Evolutionary conservation across 2,888 invertebrate species (phyloP).

Genomic region (Athrips mouffetella): DNA sequence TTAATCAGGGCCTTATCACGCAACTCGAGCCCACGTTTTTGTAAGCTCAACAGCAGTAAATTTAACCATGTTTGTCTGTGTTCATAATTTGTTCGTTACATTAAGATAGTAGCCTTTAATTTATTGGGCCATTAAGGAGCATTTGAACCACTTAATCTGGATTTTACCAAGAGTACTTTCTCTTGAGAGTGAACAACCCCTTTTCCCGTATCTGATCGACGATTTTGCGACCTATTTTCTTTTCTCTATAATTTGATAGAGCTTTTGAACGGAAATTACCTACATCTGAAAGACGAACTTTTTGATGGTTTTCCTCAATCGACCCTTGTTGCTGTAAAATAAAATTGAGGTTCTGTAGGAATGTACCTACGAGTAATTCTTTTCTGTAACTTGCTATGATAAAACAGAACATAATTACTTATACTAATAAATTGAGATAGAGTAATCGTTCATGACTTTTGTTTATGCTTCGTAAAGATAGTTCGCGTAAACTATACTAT

Average conservation of each 20-base stretch:
- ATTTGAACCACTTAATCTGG: too few species aligned
- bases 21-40: constrained; percentile 32
- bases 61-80: constrained; percentile 32
- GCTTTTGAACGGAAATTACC: constrained; percentile 2
- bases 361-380: not conserved
- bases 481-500: too few species aligned
- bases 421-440: too few species aligned
- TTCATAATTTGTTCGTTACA: constrained; percentile 2
- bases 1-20: constrained; percentile 44
- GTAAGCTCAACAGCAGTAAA: constrained; percentile 30
- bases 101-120: not conserved
- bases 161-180: too few species aligned
- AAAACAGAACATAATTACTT: too few species aligned
- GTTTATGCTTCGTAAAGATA: too few species aligned
- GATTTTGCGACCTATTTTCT: not conserved
- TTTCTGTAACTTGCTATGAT: too few species aligned
- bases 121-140: not conserved
- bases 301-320: not conserved
- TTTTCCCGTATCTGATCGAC: not conserved
- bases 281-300: constrained; percentile 1
- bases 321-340: not conserved
- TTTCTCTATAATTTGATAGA: constrained; percentile 1
- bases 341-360: not conserved
- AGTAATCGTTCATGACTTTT: too few species aligned
- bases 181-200: not conserved